Conservation (phyloP, 2,113 vertebrate species). For the Lycocorax pyrrhopterus region DNA sequence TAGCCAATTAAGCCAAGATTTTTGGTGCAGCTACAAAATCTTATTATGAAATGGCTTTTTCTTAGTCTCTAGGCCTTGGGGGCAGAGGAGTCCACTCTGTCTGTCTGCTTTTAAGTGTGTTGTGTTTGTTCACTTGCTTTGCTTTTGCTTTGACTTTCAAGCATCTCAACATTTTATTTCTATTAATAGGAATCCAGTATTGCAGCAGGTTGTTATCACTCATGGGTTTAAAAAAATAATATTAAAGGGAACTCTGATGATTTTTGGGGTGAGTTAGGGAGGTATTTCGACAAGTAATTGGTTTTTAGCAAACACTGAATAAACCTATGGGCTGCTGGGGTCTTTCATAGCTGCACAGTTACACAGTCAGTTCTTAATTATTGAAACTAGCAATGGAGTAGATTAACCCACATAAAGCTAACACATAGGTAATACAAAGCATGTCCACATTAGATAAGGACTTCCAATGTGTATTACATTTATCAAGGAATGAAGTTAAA, state of each 20-base stretch:
- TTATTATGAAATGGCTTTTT: slow-evolving; percentile 15
- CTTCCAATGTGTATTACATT: background rate
- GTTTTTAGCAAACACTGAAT: background rate
- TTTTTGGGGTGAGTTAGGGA: slow-evolving; percentile 17
- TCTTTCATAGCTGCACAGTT: background rate
- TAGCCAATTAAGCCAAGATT: slow-evolving; percentile 4
- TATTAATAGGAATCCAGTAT: background rate
- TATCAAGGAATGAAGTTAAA: background rate
- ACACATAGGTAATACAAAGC: background rate
- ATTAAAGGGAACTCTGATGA: background rate
- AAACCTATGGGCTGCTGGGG: background rate
- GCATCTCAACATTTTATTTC: background rate
- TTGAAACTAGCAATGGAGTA: background rate
- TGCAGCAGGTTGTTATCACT: background rate
- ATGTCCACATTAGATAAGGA: background rate
- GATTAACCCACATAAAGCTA: background rate
- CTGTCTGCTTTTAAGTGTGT: background rate
- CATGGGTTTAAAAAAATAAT: background rate
- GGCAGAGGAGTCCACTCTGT: background rate
- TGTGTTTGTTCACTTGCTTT: slow-evolving; percentile 13
- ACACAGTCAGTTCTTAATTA: background rate
- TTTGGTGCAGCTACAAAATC: slow-evolving; percentile 12
- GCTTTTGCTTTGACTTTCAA: slow-evolving; percentile 41
- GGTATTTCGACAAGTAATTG: background rate
- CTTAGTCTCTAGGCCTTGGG: background rate